Base-by-base conservation (phyloP, 1,140 invertebrate genomes). In the Drusus annulatus region DNA sequence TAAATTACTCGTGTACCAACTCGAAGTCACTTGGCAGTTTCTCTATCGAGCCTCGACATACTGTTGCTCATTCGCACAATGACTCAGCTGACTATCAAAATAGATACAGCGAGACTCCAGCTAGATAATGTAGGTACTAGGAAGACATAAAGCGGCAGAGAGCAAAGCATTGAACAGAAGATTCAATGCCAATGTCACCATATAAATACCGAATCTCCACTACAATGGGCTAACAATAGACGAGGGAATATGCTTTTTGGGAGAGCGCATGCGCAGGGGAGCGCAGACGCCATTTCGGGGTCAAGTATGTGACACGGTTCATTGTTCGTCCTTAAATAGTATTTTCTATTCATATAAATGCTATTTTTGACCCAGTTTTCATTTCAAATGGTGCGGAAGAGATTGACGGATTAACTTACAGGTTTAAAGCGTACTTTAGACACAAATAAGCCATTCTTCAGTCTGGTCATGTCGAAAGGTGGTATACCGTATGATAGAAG, bases 181-280 rank as follows among this genome's bases (percentile, higher is more conserved):
- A 75, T 75, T 75, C 71, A 75, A 75, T 75, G 71, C 71, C 71
- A 75, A 75, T 75, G 71, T 75, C 71, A 75, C 71, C 71, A 75
- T 75, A 75, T 75, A 75, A 56, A 58, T 56, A 75, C 52, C 52
- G 71, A 75, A 75, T 58, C 71, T 75, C 52, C 51, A 36, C 21
- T 75, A 75, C 71, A 75, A 75, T 75, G 25, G 71, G 71, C 45
- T 17, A 36, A 75, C 71, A 75, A 75, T 75, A 19, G 71, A 19
- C 54, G 71, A 58, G 71, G 71, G 16, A 54, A 56, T 54, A 58
- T 56, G 71, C 52, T 56, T 25, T 31, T 13, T 4, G 1, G 71
- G 51, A 25, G 19, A n/a, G 71, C 69, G 69, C 50, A 52, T 17
- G 50, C 50, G 17, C 50, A 17, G 69, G 15, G 45, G 16, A 6